phyloP scores from a whole-genome alignment of 2,797 vertebrate genomes.

The Melanotaenia boesemani region DNA sequence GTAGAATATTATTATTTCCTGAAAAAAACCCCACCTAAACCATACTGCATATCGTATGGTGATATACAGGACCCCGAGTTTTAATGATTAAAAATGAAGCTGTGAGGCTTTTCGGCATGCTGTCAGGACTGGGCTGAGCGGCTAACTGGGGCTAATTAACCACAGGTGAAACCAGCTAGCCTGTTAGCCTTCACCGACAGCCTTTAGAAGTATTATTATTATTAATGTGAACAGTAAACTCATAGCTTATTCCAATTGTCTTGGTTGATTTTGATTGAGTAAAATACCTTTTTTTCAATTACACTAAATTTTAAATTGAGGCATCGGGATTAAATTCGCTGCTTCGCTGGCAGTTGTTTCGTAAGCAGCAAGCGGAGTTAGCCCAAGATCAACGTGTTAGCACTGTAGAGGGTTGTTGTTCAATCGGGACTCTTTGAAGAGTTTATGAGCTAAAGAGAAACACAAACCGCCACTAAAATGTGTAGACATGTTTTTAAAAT shows the following conservation, averaged over 20 bases:
- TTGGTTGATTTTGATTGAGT: background rate
- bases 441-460: background rate
- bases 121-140: slow-evolving; percentile 26
- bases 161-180: slow-evolving; percentile 52
- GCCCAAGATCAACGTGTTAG: background rate
- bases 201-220: background rate
- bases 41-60: accelerated
- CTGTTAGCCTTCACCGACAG: slow-evolving; percentile 16
- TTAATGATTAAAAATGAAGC: background rate
- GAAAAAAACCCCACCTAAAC: background rate
- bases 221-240: background rate
- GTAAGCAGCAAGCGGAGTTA: background rate
- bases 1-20: accelerated
- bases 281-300: background rate
- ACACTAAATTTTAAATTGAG: background rate
- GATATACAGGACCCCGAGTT: background rate
- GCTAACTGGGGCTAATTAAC: slow-evolving; percentile 65
- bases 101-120: background rate
- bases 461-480: background rate
- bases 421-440: background rate
- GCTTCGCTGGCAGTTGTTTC: background rate
- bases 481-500: background rate
- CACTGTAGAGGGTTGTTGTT: background rate
- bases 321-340: background rate
- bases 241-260: no score